Conservation (phyloP, 2,888 invertebrate genomes). For the Stenodera caucasica region DNA sequence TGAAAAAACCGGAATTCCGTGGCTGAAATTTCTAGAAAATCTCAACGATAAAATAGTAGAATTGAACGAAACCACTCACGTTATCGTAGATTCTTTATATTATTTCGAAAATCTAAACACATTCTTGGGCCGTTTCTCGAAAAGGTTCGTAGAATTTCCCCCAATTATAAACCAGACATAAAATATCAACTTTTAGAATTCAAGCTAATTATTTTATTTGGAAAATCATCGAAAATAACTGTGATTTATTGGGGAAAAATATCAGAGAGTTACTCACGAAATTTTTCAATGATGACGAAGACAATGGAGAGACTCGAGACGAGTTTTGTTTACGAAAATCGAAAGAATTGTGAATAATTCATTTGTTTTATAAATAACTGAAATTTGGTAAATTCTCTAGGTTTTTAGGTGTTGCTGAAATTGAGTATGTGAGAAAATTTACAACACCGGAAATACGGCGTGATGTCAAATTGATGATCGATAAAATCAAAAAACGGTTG, state of each 20-base stretch:
- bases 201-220: conserved; percentile 45
- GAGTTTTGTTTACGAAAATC: conserved; percentile 36
- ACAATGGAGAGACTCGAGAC: conserved; percentile 18
- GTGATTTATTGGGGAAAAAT: conserved; percentile 35
- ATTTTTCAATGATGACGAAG: conserved; percentile 21
- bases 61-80: conserved; percentile 33
- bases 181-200: conserved; percentile 30
- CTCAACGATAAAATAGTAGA: conserved; percentile 32
- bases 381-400: conserved; percentile 26
- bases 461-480: conserved; percentile 35
- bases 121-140: conserved; percentile 36
- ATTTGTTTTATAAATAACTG: background rate
- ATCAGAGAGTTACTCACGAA: conserved; percentile 32
- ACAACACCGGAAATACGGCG: conserved; percentile 31
- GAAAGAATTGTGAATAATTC: conserved; percentile 34
- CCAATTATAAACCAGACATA: background rate
- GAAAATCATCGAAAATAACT: conserved; percentile 37
- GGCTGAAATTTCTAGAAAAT: conserved; percentile 41
- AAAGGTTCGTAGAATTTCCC: conserved; percentile 33
- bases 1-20: conserved; percentile 35
- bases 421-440: conserved; percentile 39
- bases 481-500: conserved; percentile 36
- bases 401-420: conserved; percentile 41
- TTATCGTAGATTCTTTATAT: conserved; percentile 34
- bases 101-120: conserved; percentile 38